phyloP scores from a whole-genome alignment of 1,140 invertebrate species.

The Neoseiulus cucumeris region DNA sequence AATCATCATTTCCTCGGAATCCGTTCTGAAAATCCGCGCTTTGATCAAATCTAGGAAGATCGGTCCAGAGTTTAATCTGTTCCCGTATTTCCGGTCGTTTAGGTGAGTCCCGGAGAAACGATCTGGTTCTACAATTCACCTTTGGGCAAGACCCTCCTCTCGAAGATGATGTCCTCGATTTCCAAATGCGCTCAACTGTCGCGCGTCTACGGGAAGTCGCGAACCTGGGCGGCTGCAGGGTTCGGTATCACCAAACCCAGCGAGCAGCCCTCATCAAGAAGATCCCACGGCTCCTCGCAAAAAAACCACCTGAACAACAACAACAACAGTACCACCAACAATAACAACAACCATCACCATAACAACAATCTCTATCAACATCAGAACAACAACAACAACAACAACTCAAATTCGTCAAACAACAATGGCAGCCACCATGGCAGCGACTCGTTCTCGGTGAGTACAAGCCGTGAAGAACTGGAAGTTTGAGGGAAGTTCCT shows the following conservation, averaged over 20 bases:
- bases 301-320: neutral
- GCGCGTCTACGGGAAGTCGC: constrained; percentile 18
- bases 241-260: neutral
- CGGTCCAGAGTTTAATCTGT: neutral
- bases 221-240: constrained; percentile 18
- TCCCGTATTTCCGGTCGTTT: neutral
- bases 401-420: neutral
- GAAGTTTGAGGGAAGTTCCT: too few species aligned
- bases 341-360: neutral
- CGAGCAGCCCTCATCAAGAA: neutral
- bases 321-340: neutral
- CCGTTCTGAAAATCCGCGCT: too few species aligned
- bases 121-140: constrained; percentile 19
- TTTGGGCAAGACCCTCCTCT: constrained; percentile 18
- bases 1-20: too few species aligned
- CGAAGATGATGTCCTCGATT: constrained; percentile 20
- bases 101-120: neutral
- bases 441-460: constrained; percentile 7
- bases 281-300: neutral
- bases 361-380: neutral
- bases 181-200: constrained; percentile 18
- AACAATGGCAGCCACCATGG: neutral
- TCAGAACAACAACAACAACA: neutral
- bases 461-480: too few species aligned
- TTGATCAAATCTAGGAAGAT: too few species aligned